Base-by-base conservation (phyloP, 2,888 invertebrate genomes). In the Euplexia lucipara region DNA sequence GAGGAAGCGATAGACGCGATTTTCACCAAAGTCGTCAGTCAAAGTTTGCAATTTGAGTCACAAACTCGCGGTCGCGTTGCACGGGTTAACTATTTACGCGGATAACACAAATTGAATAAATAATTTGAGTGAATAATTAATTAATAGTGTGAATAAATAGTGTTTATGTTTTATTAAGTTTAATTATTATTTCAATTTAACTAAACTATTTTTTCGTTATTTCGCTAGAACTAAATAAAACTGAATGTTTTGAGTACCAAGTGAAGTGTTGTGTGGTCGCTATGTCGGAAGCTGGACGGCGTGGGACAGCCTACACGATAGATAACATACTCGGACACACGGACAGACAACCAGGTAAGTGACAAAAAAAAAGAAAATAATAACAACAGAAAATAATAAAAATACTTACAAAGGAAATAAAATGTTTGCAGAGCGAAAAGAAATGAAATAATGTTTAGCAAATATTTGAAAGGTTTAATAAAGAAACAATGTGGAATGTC, bases 261-360 rank as follows among this genome's bases (percentile, higher is more conserved):
- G 82, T 74, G 78, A n/a, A 65, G 81, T 81, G 82, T 64, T 32
- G 56, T 75, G 71, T 53, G 66, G 74, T 79, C 71, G 64, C 47
- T 61, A 88, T 87, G 89, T 87, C 88, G 60, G 89, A 88, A 66
- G 82, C 85, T 0, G 88, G 88, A 76, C 86, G 93, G 20, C 90
- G 94, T 37, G 92, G 92, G 16, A 81, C 93, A n/a, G 92, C 91
- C 16, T 94, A 94, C 77, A 94, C 93, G 30, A 95, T 95, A 64
- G 94, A 95, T 83, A 92, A 91, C 75, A 95, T 95, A 68, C 88
- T 95, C 2, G 94, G 94, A 80, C 88, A 88, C 53, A 88, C 90
- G 9, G 90, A 88, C 59, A 83, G 87, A 78, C 88, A 88, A 48
- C 53, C 85, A 56, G 89, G 89, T 89, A 81, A 69, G 83, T 74